Evolutionary conservation across 2,113 vertebrate species (phyloP), one percentile per base, ranked within the genome.

Genomic region (Syrmaticus mikado): DNA sequence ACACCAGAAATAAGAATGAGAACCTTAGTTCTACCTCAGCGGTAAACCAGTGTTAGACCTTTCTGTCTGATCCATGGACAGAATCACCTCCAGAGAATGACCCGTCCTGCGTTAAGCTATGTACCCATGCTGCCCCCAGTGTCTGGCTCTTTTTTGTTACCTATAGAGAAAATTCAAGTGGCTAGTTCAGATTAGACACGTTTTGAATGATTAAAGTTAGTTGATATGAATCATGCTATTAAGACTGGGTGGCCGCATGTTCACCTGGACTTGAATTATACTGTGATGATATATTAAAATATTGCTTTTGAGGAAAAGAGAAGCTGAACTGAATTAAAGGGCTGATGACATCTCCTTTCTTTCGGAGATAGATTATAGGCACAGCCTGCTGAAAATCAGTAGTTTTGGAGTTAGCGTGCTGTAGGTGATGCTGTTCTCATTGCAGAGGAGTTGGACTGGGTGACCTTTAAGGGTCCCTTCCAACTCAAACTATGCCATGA

Each of bases 101-200:
- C 36, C 32, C 48, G 9, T 67, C 55, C 16, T 2, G 1, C 30
- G 30, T 53, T 70, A 8, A 50, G 21, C 18, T 52, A 4, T 34
- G 32, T 19, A 0, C 68, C 48, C 60, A 0, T 43, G 61, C 41
- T 60, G 45, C 34, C 27, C 40, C 40, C 32, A n/a, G 3, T 6
- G 4, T 8, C 45, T 73, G 20, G 4, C n/a, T 48, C 58, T 62
- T 76, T 25, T 13, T 11, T 34, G 24, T 70, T 66, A 6, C 43
- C 28, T 64, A 1, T 11, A 27, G 28, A 30, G 61, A 30, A 72
- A 73, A n/a, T 38, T 73, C 20, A 24, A 41, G 0, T 45, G 16
- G 6, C 12, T 72, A 36, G 4, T 45, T 46, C 46, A 48, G 43
- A 58, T 50, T 11, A 60, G 36, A 2, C 22, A 38, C 2, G 13